Evolutionary conservation across 2,888 invertebrate genomes (phyloP), one percentile per base, ranked within the genome.

Genomic region (Arge pagana): DNA sequence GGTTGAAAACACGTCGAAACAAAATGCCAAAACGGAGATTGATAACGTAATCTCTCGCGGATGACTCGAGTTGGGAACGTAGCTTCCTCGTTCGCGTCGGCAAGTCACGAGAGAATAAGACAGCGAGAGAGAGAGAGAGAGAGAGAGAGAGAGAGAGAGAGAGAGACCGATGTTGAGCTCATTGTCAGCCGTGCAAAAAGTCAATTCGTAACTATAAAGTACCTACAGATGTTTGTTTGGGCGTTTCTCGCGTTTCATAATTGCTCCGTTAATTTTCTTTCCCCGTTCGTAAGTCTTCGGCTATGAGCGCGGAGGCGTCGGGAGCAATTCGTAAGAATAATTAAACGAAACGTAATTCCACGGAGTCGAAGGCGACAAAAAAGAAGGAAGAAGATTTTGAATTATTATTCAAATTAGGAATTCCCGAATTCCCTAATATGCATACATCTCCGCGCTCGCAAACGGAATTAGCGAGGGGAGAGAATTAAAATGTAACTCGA

Each of bases 171-270:
- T 10, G 16, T 28, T 19, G 24, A 42, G 42, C 8, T 18, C 13
- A 23, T 18, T 1, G 3, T 28, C 28, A 7, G 13, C 31, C 10
- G 50, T 16, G 49, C 55, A 50, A 49, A 58, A 48, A 50, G 37
- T 33, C 5, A n/a, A n/a, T 19, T 23, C 5, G 18, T 48, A 55
- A 52, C 48, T 58, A 50, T 31, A 54, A 58, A 55, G 54, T 58
- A n/a, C n/a, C n/a, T n/a, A 52, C 43, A 51, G 43, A 54, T 45
- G 51, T 48, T 55, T 58, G 54, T 50, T 50, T 15, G 31, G 31
- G 43, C 24, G 42, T 8, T 42, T 42, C 30, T 30, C 11, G n/a
- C 11, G n/a, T 11, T 6, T 11, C 31, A 2, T 6, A 3, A 13
- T 3, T 8, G 26, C 10, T 15, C 21, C 24, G 40, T 11, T 42